Percentiles rank a stretch among this genome's conserved stretches.
These are phyloP conservation scores for Drosophila athabasca DNA, from an alignment of 1,140 invertebrate species.

Conservation along the genomic window DNA sequence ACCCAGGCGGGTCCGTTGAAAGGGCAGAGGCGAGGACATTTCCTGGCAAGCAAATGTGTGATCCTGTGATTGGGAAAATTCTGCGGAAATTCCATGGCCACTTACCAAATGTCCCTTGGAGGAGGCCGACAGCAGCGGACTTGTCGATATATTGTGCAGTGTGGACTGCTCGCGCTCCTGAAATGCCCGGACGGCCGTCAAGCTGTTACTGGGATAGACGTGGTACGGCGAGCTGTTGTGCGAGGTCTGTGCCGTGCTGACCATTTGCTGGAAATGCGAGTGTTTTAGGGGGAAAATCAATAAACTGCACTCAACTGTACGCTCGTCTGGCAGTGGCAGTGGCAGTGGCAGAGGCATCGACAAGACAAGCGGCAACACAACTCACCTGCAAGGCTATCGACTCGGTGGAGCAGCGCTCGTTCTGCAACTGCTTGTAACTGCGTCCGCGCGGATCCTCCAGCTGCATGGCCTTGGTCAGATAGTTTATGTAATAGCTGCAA, in stretches of 20 bases:
- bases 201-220: conserved; percentile 81
- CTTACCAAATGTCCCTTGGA: conserved; percentile 74
- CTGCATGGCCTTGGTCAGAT: conserved; percentile 88
- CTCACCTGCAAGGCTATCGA: conserved; percentile 86
- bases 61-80: not conserved
- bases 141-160: conserved; percentile 79
- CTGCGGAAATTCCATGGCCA: not conserved
- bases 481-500: conserved; percentile 91
- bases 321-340: too few species aligned
- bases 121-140: conserved; percentile 73
- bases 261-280: conserved; percentile 53
- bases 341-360: too few species aligned
- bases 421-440: conserved; percentile 85
- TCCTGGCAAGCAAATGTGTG: conserved; percentile 40
- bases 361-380: not conserved
- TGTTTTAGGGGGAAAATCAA: conserved; percentile 30
- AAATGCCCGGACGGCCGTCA: conserved; percentile 80
- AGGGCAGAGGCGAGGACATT: conserved; percentile 82
- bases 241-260: conserved; percentile 47
- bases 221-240: conserved; percentile 82
- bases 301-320: conserved; percentile 19
- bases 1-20: conserved; percentile 83
- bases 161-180: conserved; percentile 70
- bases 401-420: conserved; percentile 84
- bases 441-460: conserved; percentile 87